phyloP scores from a whole-genome alignment of 2,888 invertebrate species.

The Venusia cambrica region DNA sequence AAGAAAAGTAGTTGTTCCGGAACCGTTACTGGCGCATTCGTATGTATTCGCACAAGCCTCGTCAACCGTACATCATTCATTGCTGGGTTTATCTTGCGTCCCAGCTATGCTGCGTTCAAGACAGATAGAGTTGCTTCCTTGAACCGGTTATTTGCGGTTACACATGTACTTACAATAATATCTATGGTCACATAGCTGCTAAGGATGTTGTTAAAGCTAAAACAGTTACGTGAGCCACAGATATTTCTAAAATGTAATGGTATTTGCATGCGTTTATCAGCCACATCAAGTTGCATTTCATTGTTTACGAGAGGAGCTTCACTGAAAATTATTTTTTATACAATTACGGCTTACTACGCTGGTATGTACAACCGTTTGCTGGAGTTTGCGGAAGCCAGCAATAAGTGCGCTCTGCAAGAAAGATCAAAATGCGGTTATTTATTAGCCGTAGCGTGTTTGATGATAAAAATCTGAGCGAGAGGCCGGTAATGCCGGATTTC shows the following conservation, averaged over 20 bases:
- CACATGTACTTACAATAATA: conserved; percentile 28
- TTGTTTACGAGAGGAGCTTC: too few species aligned
- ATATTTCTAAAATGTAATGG: conserved; percentile 6
- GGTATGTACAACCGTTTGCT: not conserved
- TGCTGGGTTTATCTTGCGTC: conserved; percentile 45
- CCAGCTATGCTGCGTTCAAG: conserved; percentile 43
- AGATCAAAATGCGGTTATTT: conserved; percentile 34
- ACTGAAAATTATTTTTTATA: too few species aligned
- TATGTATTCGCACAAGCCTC: conserved; percentile 46
- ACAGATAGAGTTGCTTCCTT: conserved; percentile 47
- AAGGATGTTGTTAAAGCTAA: conserved; percentile 20
- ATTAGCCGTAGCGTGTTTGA: conserved; percentile 31
- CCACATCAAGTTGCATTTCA: too few species aligned
- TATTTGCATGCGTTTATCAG: too few species aligned
- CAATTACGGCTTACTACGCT: too few species aligned
- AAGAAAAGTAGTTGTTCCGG: conserved; percentile 43
- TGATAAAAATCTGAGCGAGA: conserved; percentile 37
- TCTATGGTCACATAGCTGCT: conserved; percentile 21
- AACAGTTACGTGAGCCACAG: conserved; percentile 13
- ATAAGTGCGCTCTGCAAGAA: too few species aligned
- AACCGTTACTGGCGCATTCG: conserved; percentile 52
- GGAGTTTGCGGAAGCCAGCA: too few species aligned
- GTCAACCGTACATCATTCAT: conserved; percentile 50
- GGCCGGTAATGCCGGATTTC: conserved; percentile 49
- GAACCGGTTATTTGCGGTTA: conserved; percentile 36